Base-by-base conservation (phyloP, 1,140 invertebrate species). In the Lordiphosa clarofinis region DNA sequence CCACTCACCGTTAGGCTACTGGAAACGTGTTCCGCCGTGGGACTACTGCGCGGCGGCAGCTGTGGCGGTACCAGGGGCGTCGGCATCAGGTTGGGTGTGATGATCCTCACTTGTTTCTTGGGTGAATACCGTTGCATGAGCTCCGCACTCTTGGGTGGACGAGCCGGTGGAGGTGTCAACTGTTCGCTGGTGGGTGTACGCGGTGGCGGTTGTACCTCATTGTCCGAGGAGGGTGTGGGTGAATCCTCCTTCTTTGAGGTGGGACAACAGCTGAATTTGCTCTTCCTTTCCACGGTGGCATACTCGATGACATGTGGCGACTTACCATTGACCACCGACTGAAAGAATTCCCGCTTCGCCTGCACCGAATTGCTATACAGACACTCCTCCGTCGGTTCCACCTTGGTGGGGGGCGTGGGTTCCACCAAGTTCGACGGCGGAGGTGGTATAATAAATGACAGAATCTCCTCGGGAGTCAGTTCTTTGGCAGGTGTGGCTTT, bases 361-460 rank as follows among this genome's bases (percentile, higher is more conserved):
- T 76, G 75, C 40, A 86, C 64, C 0, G 87, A 86, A 37, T 88
- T 88, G 55, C 87, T 88, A 42, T 88, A 88, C 1, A 88, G 58
- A 5, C 56, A 87, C 47, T 89, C 86, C 0, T 71, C 75, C 10
- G 12, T 33, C 0, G 63, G 12, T 15, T 15, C 7, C 24, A 21
- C 3, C 40, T 24, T 7, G 8, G 7, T 10, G n/a, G 21, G 8
- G 15, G 39, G 9, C 33, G 37, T 6, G 21, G 73, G 50, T 47
- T 88, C 86, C 11, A 88, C 86, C 11, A 88, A 40, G 48, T 86
- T 78, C 1, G 95, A 31, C 1, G 28, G 94, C 0, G 95, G 95
- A 3, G 94, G 94, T 33, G 94, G 95, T 78, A 95, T 95, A 33
- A 95, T 95, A 57, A 94, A 94, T 0, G 94, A 93, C 89, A 94